Evolutionary conservation across 2,888 invertebrate genomes (phyloP).

Genomic region (Aleiodes testaceus): DNA sequence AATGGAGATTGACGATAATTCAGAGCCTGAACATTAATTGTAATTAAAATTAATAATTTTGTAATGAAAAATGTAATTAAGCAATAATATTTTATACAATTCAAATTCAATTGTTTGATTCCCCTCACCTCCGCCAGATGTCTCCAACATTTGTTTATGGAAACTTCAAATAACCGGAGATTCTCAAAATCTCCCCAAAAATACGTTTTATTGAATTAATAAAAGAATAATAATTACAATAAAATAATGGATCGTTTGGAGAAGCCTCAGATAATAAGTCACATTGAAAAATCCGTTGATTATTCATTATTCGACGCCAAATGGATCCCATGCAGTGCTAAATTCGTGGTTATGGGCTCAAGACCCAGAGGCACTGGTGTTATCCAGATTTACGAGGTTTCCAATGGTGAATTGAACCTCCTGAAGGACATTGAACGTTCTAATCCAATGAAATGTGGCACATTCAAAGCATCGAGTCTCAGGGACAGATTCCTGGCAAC

Average conservation of each 20-base stretch:
- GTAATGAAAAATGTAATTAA: background rate
- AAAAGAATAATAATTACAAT: background rate
- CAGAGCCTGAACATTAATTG: background rate
- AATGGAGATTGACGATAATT: background rate
- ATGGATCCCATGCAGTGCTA: conserved; percentile 96
- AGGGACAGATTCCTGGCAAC: conserved; percentile 89
- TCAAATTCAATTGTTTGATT: background rate
- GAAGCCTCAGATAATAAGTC: conserved; percentile 93
- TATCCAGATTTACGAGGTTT: conserved; percentile 86
- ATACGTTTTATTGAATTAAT: conserved; percentile 28
- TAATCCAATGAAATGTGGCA: conserved; percentile 93
- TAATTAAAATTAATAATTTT: background rate
- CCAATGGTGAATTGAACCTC: conserved; percentile 82
- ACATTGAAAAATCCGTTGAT: conserved; percentile 86
- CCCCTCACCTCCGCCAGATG: conserved; percentile 24
- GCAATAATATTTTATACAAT: background rate
- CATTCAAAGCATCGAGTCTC: conserved; percentile 91
- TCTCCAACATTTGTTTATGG: conserved; percentile 55
- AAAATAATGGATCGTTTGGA: conserved; percentile 76
- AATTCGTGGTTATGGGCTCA: conserved; percentile 91
- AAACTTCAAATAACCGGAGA: conserved; percentile 36
- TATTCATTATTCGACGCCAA: conserved; percentile 94
- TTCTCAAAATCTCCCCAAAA: background rate
- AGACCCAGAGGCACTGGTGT: conserved; percentile 90
- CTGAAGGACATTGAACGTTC: conserved; percentile 85